Conservation (phyloP, 1,140 invertebrate species). For the Tetramorium simillimum region DNA sequence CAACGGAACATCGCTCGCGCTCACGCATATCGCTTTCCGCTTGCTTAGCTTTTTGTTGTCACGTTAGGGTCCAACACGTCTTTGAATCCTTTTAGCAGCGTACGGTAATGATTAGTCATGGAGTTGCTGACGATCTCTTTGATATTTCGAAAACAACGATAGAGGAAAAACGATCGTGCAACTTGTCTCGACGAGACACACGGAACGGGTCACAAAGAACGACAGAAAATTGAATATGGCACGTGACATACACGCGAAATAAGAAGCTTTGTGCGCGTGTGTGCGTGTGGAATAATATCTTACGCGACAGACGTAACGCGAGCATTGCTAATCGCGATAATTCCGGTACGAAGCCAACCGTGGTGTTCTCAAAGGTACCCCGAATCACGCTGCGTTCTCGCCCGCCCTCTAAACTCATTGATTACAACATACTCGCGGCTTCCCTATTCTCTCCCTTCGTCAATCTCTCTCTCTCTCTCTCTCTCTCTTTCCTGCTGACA, state of each 20-base stretch:
- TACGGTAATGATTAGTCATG: neutral
- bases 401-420: conserved; percentile 66
- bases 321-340: conserved; percentile 46
- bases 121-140: neutral
- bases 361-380: conserved; percentile 45
- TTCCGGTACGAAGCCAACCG: conserved; percentile 33
- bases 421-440: conserved; percentile 68
- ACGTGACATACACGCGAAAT: neutral
- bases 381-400: conserved; percentile 49
- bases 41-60: conserved; percentile 65
- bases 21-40: conserved; percentile 69
- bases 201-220: neutral
- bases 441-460: conserved; percentile 36
- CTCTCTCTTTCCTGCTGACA: neutral
- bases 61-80: conserved; percentile 29
- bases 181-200: neutral
- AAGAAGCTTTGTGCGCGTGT: neutral
- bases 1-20: conserved; percentile 71
- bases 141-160: neutral
- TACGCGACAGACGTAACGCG: conserved; percentile 10
- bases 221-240: neutral
- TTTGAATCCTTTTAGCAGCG: conserved; percentile 20
- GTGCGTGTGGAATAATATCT: neutral
- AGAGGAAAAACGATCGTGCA: neutral
- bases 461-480: neutral